Base-by-base conservation (phyloP, 2,888 invertebrate species). In the Synergus laeviventris region DNA sequence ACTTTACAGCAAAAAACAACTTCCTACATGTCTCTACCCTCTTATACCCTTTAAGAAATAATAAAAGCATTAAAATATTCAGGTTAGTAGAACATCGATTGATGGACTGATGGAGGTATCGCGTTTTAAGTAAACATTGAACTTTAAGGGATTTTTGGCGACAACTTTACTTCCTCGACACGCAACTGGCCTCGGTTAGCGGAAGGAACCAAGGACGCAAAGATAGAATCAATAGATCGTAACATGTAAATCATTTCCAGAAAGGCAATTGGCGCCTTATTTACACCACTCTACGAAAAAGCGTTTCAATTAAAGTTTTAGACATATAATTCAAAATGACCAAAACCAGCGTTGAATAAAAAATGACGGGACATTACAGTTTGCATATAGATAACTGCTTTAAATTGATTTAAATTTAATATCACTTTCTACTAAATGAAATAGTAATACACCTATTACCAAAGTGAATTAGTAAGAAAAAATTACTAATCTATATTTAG, bases 61-160 rank as follows among this genome's bases (percentile, higher is more conserved):
- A 56, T 4, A 8, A 74, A 24, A 54, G 24, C 21, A 64, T 66
- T 36, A 66, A 59, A 38, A 18, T 21, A 79, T 77, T 77, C 59
- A 73, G 78, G 78, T 78, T 62, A 78, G 73, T 76, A 61, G 75
- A 74, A 74, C 75, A 79, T 79, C 78, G 74, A 79, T 79, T 49
- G 45, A 49, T 70, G 31, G 31, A 31, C 31, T 31, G 31, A 31
- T 31, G 31, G 70, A 14, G 18, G 39, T 42, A 64, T 64, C 14
- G 38, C 45, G 45, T 45, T 49, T 31, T 45, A 49, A 31, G 49
- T n/a, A 49, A n/a, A 70, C 31, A n/a, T 42, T 70, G 31, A 70
- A 45, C n/a, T 70, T 49, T 36, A 70, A 49, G 49, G 49, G 18
- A 9, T 49, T 56, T 66, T 70, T 70, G 70, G 70, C 49, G 49